These are phyloP conservation scores for Pollenia labialis DNA, from an alignment of 2,888 invertebrate species.

Conservation along the genomic window DNA sequence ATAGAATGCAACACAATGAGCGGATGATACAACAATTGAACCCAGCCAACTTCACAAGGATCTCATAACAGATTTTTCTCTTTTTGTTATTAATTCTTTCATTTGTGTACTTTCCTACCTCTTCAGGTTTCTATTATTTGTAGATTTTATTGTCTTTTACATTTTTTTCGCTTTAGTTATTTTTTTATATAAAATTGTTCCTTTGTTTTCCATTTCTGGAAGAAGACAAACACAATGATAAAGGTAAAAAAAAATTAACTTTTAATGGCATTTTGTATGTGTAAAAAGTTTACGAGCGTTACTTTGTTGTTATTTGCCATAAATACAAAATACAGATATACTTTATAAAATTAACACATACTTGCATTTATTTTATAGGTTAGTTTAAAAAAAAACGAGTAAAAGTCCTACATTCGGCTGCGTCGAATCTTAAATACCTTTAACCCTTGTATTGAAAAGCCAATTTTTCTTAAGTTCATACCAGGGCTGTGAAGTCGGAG, in stretches of 20 bases:
- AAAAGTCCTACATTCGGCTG: too few species aligned
- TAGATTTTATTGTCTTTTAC: slow-evolving; percentile 27
- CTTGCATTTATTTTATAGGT: too few species aligned
- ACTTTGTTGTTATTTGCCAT: slow-evolving; percentile 31
- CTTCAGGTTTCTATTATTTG: slow-evolving; percentile 45
- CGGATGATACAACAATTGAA: background rate
- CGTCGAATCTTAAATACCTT: too few species aligned
- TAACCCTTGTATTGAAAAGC: too few species aligned
- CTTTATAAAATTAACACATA: too few species aligned
- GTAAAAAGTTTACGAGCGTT: slow-evolving; percentile 49
- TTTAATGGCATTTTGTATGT: slow-evolving; percentile 38
- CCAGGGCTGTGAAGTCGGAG: too few species aligned
- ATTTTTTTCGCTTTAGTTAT: background rate
- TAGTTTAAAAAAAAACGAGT: too few species aligned
- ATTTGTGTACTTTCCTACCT: background rate
- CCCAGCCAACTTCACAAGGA: slow-evolving; percentile 15
- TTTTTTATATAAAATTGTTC: slow-evolving; percentile 23
- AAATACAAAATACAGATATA: background rate
- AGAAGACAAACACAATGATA: slow-evolving; percentile 11
- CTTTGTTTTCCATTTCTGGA: slow-evolving; percentile 7
- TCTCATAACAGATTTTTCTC: background rate
- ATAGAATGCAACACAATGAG: background rate
- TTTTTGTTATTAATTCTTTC: background rate
- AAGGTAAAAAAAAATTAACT: slow-evolving; percentile 39
- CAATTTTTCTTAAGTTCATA: too few species aligned